Evolutionary conservation across 2,888 invertebrate genomes (phyloP).

Genomic region (Metacarcinus magister): DNA sequence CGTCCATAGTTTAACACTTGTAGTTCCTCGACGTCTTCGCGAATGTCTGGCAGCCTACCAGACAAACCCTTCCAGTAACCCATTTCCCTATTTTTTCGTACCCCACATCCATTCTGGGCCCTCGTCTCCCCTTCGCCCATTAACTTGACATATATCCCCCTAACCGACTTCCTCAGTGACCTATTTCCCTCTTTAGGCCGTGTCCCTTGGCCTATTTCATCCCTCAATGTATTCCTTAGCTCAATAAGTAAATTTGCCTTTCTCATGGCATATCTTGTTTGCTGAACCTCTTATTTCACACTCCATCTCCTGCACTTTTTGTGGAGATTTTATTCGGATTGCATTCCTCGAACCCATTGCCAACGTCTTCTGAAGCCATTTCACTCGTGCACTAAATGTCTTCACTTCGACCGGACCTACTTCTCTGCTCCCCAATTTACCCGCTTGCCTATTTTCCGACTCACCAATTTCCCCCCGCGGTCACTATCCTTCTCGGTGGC

Average conservation of each 20-base stretch:
- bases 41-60: constrained; percentile 18
- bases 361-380: not conserved
- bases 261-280: not conserved
- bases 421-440: not conserved
- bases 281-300: not conserved
- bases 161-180: constrained; percentile 53
- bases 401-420: not conserved
- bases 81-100: constrained; percentile 49
- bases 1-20: not conserved
- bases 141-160: constrained; percentile 49
- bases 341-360: not conserved
- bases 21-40: not conserved
- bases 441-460: not conserved
- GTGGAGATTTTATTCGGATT: not conserved
- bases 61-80: constrained; percentile 51
- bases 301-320: not conserved
- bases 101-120: constrained; percentile 29
- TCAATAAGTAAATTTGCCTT: not conserved
- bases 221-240: not conserved
- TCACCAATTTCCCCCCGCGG: constrained; percentile 22
- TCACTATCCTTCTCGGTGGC: not conserved
- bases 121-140: constrained; percentile 49
- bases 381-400: not conserved
- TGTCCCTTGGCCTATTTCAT: constrained; percentile 20
- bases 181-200: constrained; percentile 30